Conservation (phyloP, 2,113 vertebrate genomes). For the Tautogolabrus adspersus region DNA sequence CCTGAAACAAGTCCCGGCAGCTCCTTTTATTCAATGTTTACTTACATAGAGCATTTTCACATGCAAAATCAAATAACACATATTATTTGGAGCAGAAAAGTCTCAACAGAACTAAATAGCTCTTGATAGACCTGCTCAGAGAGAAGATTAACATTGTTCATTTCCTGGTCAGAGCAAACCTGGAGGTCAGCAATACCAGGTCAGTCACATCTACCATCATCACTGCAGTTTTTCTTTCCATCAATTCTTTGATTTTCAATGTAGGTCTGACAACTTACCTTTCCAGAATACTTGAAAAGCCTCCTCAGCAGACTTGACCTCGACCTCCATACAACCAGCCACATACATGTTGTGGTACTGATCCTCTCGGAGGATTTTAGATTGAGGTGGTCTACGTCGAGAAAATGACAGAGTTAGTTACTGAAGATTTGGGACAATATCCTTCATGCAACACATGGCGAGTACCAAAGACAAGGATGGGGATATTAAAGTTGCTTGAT, state of each 20-base stretch:
- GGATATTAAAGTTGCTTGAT: not conserved
- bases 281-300: constrained; percentile 97
- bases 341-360: constrained; percentile 99
- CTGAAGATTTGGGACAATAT: not conserved
- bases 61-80: not conserved
- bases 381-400: constrained; percentile 91
- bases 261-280: constrained; percentile 83
- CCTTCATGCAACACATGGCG: constrained; percentile 13
- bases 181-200: constrained; percentile 78
- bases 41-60: not conserved
- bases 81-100: not conserved
- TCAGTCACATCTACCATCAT: constrained; percentile 81
- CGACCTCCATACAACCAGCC: constrained; percentile 92
- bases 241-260: not conserved
- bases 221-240: constrained; percentile 57
- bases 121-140: constrained; percentile 75
- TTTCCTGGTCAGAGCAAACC: constrained; percentile 78
- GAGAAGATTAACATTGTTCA: constrained; percentile 85
- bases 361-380: constrained; percentile 93
- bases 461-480: not conserved
- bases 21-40: not conserved
- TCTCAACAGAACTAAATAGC: not conserved
- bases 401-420: constrained; percentile 13
- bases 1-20: constrained; percentile 49
- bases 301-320: constrained; percentile 96